Conservation (phyloP, 2,797 vertebrate species). For the Sebastes elongatus region DNA sequence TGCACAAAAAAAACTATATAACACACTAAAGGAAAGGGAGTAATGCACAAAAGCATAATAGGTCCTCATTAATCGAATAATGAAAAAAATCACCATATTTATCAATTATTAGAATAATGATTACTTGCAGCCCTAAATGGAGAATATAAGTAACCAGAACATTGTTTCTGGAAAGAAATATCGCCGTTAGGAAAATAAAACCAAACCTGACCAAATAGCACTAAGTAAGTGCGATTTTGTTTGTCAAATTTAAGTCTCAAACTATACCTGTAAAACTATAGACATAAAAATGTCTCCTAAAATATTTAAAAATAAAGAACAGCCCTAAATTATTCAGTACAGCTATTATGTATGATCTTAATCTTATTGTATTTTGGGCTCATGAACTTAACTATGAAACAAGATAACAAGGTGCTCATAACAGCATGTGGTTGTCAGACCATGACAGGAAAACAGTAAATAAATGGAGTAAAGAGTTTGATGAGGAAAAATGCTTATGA, state of each 20-base stretch:
- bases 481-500: constrained; percentile 48
- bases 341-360: neutral
- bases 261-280: neutral
- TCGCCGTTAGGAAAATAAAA: neutral
- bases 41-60: too few species aligned
- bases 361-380: constrained; percentile 22
- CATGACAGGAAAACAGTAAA: constrained; percentile 46
- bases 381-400: constrained; percentile 31
- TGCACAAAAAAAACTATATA: too few species aligned
- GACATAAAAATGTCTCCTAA: neutral
- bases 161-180: neutral
- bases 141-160: neutral
- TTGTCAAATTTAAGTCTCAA: neutral
- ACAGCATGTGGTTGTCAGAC: constrained; percentile 60
- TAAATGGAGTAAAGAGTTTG: constrained; percentile 31
- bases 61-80: neutral
- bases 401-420: constrained; percentile 33
- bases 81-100: neutral
- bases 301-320: neutral
- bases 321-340: neutral
- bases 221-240: neutral
- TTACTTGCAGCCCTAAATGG: neutral
- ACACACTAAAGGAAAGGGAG: too few species aligned
- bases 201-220: neutral
- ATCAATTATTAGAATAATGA: neutral